Evolutionary conservation across 2,888 invertebrate genomes (phyloP).

Genomic region (Lasioglossum vierecki): DNA sequence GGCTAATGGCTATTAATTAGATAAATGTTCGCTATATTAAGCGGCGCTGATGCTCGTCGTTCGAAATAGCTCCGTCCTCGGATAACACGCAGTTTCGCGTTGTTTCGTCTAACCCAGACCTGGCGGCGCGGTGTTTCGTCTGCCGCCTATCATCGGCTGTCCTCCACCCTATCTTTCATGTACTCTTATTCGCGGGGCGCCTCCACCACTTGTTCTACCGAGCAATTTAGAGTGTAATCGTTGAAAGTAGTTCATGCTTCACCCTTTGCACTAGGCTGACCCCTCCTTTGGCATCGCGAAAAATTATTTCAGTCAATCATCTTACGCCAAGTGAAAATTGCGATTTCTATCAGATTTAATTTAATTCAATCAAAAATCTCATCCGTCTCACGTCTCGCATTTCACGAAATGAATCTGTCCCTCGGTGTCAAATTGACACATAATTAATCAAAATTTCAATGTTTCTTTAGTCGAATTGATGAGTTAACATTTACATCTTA

Average conservation of each 20-base stretch:
- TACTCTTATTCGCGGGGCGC: neutral
- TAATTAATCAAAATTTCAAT: too few species aligned
- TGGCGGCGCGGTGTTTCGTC: slow-evolving; percentile 26
- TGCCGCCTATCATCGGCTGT: slow-evolving; percentile 22
- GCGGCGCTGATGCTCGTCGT: slow-evolving; percentile 76
- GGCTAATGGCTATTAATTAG: slow-evolving; percentile 82
- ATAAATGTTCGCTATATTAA: slow-evolving; percentile 79
- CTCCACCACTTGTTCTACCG: neutral
- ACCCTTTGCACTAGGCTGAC: neutral
- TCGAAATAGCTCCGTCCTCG: slow-evolving; percentile 74
- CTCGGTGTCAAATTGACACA: too few species aligned
- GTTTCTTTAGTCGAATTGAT: too few species aligned
- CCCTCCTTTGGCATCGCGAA: neutral
- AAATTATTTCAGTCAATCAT: neutral
- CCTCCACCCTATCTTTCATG: neutral
- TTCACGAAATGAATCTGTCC: too few species aligned
- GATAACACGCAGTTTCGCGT: slow-evolving; percentile 70
- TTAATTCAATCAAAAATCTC: too few species aligned
- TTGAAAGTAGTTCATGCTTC: too few species aligned
- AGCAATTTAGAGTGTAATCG: neutral
- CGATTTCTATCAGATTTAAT: too few species aligned
- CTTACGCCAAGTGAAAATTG: too few species aligned
- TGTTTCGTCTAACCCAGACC: slow-evolving; percentile 33
- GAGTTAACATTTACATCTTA: too few species aligned
- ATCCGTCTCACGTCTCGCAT: too few species aligned